These are phyloP conservation scores for Mythimna vitellina DNA, from an alignment of 2,888 invertebrate species.

Conservation along the genomic window DNA sequence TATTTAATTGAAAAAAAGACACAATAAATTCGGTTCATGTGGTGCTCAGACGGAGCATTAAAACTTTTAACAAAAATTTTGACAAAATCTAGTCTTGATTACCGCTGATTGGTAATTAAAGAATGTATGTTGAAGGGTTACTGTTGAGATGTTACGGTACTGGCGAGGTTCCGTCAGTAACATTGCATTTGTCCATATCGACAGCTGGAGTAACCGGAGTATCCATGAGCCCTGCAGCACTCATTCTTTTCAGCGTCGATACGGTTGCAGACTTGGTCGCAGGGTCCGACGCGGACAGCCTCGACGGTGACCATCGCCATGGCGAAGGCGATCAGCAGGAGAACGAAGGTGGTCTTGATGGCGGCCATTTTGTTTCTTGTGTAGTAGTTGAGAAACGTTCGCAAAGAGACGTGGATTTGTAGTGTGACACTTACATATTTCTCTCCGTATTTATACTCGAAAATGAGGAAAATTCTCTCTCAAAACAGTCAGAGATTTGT, in stretches of 20 bases:
- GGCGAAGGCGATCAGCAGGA: slow-evolving; percentile 39
- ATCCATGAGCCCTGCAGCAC: slow-evolving; percentile 42
- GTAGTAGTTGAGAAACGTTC: slow-evolving; percentile 12
- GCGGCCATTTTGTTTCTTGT: slow-evolving; percentile 24
- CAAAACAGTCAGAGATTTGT: neutral
- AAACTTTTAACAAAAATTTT: neutral
- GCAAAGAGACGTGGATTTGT: neutral
- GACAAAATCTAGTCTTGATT: neutral
- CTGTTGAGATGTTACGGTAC: neutral
- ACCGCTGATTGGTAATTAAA: neutral
- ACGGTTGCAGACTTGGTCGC: slow-evolving; percentile 39
- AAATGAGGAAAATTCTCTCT: neutral
- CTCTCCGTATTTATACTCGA: neutral
- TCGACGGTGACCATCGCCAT: slow-evolving; percentile 34
- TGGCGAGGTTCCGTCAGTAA: neutral
- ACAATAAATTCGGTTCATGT: neutral
- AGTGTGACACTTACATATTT: neutral
- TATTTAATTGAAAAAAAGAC: slow-evolving; percentile 12
- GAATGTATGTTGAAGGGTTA: neutral
- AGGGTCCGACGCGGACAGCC: slow-evolving; percentile 21
- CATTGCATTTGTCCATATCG: slow-evolving; percentile 12
- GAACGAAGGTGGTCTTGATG: slow-evolving; percentile 36
- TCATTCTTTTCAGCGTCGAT: slow-evolving; percentile 6
- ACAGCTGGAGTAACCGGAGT: slow-evolving; percentile 2
- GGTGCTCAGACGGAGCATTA: too few species aligned